Evolutionary conservation across 2,113 vertebrate genomes (phyloP), one percentile per base, ranked within the genome.

Genomic region (Macaca mulatta): DNA sequence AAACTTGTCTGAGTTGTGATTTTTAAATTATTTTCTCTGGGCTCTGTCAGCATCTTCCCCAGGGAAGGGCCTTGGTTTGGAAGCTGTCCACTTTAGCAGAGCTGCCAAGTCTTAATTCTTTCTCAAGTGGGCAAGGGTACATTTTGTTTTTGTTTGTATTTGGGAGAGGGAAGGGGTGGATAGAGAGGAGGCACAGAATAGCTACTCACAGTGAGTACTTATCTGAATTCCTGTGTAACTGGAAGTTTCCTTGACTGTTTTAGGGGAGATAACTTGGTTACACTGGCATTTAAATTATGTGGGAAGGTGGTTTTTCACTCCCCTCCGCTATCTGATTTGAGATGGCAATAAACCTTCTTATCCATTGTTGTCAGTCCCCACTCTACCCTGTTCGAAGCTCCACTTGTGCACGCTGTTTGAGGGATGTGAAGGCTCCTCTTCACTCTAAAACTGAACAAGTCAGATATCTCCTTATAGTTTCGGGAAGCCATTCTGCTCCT

Each of bases 21-120:
- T 90, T 95, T 77, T 74, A 89, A 89, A 77, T 45, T 90, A 23
- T 80, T 84, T 96, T 70, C 78, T 61, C 90, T 74, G 81, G 90
- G 23, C 35, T 90, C 52, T 93, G 88, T 96, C 94, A 95, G 18
- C 89, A 82, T 97, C 95, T 90, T 98, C 81, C n/a, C 55, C 52
- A 95, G 92, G 93, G 72, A 97, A 90, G 61, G 82, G 77, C 87
- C 87, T 96, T 97, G 74, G 77, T 93, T 94, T 98, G 97, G 96
- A 97, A 92, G 85, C 67, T 86, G 64, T 97, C 97, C 97, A 97
- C 82, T 97, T 96, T 22, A 90, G 88, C 80, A 78, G 93, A 95
- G 88, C 92, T 98, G 97, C 98, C 98, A 98, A 97, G 92, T 97
- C 93, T 88, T 98, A 97, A 98, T 98, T 98, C 97, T 98, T 98